Base-by-base conservation (phyloP, 2,797 vertebrate genomes). In the Sebastes minor region DNA sequence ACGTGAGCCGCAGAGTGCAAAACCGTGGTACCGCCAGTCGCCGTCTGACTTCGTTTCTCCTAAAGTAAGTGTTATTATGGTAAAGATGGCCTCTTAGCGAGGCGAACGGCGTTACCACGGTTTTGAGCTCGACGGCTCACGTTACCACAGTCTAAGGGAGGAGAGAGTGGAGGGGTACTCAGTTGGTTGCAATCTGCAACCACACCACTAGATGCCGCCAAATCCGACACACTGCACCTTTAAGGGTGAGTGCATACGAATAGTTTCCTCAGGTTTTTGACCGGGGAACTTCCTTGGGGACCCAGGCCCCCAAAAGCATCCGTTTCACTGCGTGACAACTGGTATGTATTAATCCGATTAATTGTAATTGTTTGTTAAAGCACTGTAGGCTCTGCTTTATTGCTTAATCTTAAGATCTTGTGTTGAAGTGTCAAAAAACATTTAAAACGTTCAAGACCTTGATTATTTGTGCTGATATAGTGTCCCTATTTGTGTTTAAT, bases 71-170 rank as follows among this genome's bases (percentile, higher is more conserved):
- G 42, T 46, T 46, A 46, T 18, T 46, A 18, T 46, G 16, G 16
- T 46, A 0, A 4, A 0, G 16, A 46, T 18, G 42, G 42, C 0
- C 42, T 46, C 3, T 42, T 0, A 38, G 35, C 35, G 5, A 38
- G 35, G 35, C 35, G 5, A 38, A 38, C 2, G 5, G 0, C 5
- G 35, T 38, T 14, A 14, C 35, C 35, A 38, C 35, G 13, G 13
- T 46, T 46, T 46, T 46, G 16, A 7, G 14, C 16, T 46, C 1
- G 16, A 16, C 6, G 42, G 42, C 16, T 46, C 42, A 18, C 42
- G 16, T 18, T 46, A 46, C 16, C 42, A 7, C 6, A 20, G 16
- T 46, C 42, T 46, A 46, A 46, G 42, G 16, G 42, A 20, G 16
- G 42, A 18, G 42, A 0, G 16, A 46, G 16, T 6, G 42, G 42